phyloP scores from a whole-genome alignment of 2,888 invertebrate genomes.

The Mythimna impura region DNA sequence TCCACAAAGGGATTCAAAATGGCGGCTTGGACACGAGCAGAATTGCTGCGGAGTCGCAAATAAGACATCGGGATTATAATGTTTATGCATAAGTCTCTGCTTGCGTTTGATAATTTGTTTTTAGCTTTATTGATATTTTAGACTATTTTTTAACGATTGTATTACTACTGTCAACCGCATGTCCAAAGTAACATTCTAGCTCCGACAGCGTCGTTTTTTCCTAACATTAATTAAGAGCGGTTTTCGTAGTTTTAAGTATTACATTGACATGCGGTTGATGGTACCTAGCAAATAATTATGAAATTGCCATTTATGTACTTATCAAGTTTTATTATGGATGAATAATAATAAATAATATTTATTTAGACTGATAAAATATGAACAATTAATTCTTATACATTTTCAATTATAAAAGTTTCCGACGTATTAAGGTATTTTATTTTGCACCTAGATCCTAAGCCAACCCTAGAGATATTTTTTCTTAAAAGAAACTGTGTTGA shows the following conservation, averaged over 20 bases:
- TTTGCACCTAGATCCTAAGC: slow-evolving; percentile 1
- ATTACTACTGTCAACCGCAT: neutral
- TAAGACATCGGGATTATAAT: neutral
- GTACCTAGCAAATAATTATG: neutral
- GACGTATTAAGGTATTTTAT: slow-evolving; percentile 34
- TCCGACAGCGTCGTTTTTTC: neutral
- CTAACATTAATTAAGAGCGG: neutral
- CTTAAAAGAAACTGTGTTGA: too few relatives aligned
- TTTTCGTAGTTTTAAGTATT: slow-evolving; percentile 1
- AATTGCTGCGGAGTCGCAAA: too few relatives aligned
- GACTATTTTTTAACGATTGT: slow-evolving; percentile 7
- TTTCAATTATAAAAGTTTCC: slow-evolving; percentile 41
- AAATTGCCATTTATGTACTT: neutral
- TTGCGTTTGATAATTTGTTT: neutral
- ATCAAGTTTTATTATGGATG: slow-evolving; percentile 11
- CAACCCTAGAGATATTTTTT: too few relatives aligned
- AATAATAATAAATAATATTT: slow-evolving; percentile 33
- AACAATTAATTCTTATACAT: slow-evolving; percentile 33
- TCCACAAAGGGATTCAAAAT: neutral
- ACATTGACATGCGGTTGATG: slow-evolving; percentile 4
- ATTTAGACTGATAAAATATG: slow-evolving; percentile 57
- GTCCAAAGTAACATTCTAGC: neutral
- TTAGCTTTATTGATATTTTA: neutral
- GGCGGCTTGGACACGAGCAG: too few relatives aligned
- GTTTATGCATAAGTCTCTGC: neutral